These are phyloP conservation scores for Drosophila aldrichi DNA, from an alignment of 2,888 invertebrate genomes.

Conservation along the genomic window DNA sequence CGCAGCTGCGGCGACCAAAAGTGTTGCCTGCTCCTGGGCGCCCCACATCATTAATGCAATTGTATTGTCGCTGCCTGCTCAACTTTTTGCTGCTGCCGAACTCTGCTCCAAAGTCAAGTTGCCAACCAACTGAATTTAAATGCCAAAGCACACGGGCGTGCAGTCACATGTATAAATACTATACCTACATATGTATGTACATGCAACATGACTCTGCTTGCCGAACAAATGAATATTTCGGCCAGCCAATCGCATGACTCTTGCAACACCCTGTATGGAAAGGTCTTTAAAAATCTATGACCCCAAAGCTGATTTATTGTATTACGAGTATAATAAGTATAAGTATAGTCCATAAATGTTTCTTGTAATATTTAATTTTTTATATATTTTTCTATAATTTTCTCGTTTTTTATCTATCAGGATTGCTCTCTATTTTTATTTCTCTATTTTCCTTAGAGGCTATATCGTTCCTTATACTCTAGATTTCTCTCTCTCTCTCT, in stretches of 20 bases:
- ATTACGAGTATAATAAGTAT: too few species aligned
- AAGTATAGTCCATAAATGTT: too few species aligned
- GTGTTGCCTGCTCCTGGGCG: slow-evolving; percentile 55
- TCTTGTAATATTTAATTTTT: background rate
- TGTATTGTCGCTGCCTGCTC: slow-evolving; percentile 47
- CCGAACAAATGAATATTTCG: slow-evolving; percentile 8
- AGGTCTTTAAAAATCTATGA: too few species aligned
- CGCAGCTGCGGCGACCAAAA: slow-evolving; percentile 37
- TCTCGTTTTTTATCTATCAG: background rate
- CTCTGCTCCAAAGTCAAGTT: slow-evolving; percentile 49
- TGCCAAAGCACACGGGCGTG: slow-evolving; percentile 29
- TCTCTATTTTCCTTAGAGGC: background rate
- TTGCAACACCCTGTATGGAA: background rate
- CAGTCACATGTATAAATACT: slow-evolving; percentile 1
- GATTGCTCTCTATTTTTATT: background rate
- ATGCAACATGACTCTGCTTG: slow-evolving; percentile 8
- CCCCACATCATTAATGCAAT: slow-evolving; percentile 71
- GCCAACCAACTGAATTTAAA: slow-evolving; percentile 50
- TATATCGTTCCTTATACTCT: too few species aligned
- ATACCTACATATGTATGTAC: too few species aligned
- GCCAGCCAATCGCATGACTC: background rate
- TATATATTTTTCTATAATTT: background rate
- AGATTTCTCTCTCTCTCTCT: background rate
- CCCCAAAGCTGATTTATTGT: too few species aligned
- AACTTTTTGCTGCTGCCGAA: slow-evolving; percentile 42